Percentiles rank a stretch among this genome's conserved stretches.
Conservation (phyloP, 1,140 invertebrate genomes). For the Camponotus pennsylvanicus region DNA sequence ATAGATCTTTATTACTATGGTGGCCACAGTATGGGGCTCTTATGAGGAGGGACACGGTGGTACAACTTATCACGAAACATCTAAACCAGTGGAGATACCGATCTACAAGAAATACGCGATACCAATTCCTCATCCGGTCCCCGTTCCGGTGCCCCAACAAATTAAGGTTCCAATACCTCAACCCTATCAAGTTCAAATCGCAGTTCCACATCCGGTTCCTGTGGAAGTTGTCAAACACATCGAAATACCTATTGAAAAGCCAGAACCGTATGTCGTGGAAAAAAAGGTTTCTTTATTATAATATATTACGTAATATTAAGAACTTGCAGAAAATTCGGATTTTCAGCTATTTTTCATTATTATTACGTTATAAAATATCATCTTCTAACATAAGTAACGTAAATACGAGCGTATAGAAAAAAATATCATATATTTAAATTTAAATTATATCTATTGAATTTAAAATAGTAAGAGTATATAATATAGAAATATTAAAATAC, state of each 20-base stretch:
- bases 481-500: neutral
- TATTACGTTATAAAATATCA: too few relatives aligned
- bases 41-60: slow-evolving; percentile 78
- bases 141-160: slow-evolving; percentile 91
- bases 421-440: slow-evolving; percentile 10
- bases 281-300: slow-evolving; percentile 84
- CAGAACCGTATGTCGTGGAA: slow-evolving; percentile 91
- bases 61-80: slow-evolving; percentile 81
- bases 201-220: slow-evolving; percentile 91
- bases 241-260: slow-evolving; percentile 89
- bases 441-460: neutral
- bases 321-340: neutral
- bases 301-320: neutral
- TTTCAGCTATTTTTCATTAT: too few relatives aligned
- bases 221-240: slow-evolving; percentile 91
- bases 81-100: slow-evolving; percentile 90
- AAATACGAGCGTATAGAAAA: neutral
- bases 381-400: neutral
- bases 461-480: neutral
- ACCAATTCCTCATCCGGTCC: slow-evolving; percentile 91
- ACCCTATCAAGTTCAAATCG: slow-evolving; percentile 90
- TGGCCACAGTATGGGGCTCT: slow-evolving; percentile 73
- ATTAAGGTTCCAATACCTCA: slow-evolving; percentile 92
- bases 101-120: slow-evolving; percentile 92
- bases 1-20: slow-evolving; percentile 78